These are phyloP conservation scores for Cantharis rustica DNA, from an alignment of 2,888 invertebrate species.

Conservation along the genomic window DNA sequence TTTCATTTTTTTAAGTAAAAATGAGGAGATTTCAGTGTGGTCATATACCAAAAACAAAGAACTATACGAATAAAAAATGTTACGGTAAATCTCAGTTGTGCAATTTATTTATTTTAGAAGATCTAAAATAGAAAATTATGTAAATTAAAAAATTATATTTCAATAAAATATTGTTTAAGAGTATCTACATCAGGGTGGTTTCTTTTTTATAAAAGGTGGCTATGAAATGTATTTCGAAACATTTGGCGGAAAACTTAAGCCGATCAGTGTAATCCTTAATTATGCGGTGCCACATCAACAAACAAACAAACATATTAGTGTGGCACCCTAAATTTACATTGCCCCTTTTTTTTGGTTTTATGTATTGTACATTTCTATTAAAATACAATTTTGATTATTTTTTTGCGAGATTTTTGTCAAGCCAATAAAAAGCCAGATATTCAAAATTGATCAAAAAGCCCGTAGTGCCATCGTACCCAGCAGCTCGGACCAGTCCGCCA, in stretches of 20 bases:
- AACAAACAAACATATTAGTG: background rate
- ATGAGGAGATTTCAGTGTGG: background rate
- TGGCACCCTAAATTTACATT: background rate
- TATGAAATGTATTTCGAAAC: too few relatives aligned
- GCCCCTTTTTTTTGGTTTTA: background rate
- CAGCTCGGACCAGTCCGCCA: too few relatives aligned
- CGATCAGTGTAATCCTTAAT: background rate
- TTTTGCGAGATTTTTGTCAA: too few relatives aligned
- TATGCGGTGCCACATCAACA: background rate
- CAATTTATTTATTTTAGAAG: constrained; percentile 18
- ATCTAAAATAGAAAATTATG: background rate
- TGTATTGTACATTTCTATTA: too few relatives aligned
- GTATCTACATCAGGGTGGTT: background rate
- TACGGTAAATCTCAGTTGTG: constrained; percentile 9
- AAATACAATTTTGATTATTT: too few relatives aligned
- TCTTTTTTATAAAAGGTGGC: background rate
- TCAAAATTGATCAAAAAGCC: too few relatives aligned
- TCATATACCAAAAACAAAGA: background rate
- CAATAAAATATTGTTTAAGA: background rate
- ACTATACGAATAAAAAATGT: background rate
- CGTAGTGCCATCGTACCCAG: too few relatives aligned
- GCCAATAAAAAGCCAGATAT: too few relatives aligned
- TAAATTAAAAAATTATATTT: background rate
- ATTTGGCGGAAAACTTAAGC: background rate
- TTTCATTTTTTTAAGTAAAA: background rate